Evolutionary conservation across 2,113 vertebrate species (phyloP).

Genomic region (Corythaeola cristata): DNA sequence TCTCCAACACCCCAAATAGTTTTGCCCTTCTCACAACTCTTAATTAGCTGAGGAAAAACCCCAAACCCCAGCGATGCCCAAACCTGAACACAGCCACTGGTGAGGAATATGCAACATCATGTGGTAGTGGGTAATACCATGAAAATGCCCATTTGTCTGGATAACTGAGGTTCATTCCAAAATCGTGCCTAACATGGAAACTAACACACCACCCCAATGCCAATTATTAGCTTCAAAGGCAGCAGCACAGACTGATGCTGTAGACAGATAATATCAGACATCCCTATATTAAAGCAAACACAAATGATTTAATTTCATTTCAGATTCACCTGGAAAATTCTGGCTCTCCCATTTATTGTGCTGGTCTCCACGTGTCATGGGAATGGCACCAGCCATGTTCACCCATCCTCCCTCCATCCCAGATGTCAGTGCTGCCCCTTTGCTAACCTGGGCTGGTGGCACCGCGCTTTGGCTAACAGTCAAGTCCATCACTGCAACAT

Average conservation of each 20-base stretch:
- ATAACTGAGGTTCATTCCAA: conserved; percentile 41
- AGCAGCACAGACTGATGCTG: conserved; percentile 34
- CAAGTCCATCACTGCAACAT: background rate
- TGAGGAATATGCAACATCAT: background rate
- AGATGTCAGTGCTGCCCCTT: background rate
- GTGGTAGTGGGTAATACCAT: conserved; percentile 24
- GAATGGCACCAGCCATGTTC: background rate
- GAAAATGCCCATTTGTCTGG: conserved; percentile 61
- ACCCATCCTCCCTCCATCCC: background rate
- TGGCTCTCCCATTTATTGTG: background rate
- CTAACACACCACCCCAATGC: conserved; percentile 17
- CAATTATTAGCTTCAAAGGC: conserved; percentile 63
- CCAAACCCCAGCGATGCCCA: conserved; percentile 51
- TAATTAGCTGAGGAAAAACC: conserved; percentile 52
- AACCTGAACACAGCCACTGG: conserved; percentile 36
- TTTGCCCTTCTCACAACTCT: conserved; percentile 30
- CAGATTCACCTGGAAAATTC: conserved; percentile 42
- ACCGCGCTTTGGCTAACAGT: background rate
- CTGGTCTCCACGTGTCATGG: background rate
- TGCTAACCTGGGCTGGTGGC: background rate
- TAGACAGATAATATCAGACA: conserved; percentile 64
- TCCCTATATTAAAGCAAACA: conserved; percentile 54
- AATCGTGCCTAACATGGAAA: conserved; percentile 45
- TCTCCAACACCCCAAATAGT: conserved; percentile 39
- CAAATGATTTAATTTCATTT: conserved; percentile 34